Conservation (phyloP, 2,888 invertebrate species). For the Timema cristinae region DNA sequence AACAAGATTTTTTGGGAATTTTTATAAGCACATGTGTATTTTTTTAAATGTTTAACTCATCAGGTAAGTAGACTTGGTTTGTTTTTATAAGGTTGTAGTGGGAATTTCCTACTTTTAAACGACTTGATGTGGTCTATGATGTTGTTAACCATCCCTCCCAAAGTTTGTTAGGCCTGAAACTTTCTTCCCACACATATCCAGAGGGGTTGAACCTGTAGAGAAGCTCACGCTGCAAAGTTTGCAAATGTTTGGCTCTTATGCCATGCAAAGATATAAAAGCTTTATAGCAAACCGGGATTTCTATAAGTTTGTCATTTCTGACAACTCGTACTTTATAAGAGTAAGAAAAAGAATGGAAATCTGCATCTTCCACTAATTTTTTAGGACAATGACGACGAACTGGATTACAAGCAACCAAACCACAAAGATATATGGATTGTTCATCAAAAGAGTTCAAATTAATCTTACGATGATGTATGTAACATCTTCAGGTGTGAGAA, state of each 20-base stretch:
- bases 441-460: background rate
- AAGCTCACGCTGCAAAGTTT: slow-evolving; percentile 1
- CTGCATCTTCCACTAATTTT: background rate
- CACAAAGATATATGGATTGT: background rate
- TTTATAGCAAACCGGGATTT: background rate
- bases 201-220: background rate
- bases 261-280: background rate
- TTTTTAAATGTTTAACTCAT: background rate
- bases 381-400: background rate
- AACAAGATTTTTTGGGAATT: background rate
- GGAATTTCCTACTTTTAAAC: background rate
- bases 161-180: background rate
- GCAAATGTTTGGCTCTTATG: background rate
- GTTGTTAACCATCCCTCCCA: background rate
- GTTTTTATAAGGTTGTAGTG: background rate
- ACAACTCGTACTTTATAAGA: background rate
- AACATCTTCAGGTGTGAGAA: too few relatives aligned
- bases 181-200: background rate
- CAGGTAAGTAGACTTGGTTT: background rate
- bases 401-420: background rate
- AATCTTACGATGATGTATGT: background rate
- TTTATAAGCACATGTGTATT: background rate
- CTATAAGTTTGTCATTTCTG: background rate
- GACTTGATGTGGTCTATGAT: background rate
- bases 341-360: background rate